Conservation (phyloP, 1,140 invertebrate genomes). For the Epicauta chinensis region DNA sequence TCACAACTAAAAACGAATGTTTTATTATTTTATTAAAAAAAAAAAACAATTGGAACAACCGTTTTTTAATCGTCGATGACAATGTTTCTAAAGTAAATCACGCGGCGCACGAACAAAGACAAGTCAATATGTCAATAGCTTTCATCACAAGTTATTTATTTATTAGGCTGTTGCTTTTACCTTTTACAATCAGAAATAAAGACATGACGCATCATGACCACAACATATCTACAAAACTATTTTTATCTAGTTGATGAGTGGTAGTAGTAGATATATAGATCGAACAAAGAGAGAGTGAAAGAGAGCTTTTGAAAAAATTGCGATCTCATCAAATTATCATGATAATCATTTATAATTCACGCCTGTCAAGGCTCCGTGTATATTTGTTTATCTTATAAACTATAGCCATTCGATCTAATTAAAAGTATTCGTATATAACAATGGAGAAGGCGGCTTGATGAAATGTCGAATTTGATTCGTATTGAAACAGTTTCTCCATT, state of each 20-base stretch:
- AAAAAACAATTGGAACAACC: background rate
- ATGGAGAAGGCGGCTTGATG: background rate
- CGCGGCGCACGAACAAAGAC: slow-evolving; percentile 18
- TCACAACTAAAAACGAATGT: too few species aligned
- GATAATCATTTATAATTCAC: too few species aligned
- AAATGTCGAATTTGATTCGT: slow-evolving; percentile 2
- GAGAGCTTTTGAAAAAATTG: too few species aligned
- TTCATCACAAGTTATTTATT: slow-evolving; percentile 14
- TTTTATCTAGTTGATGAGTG: too few species aligned
- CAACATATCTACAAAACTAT: too few species aligned
- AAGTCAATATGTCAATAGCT: slow-evolving; percentile 20
- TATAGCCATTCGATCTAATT: slow-evolving; percentile 8
- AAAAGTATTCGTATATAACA: slow-evolving; percentile 6
- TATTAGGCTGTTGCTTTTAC: slow-evolving; percentile 7
- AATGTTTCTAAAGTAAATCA: slow-evolving; percentile 14
- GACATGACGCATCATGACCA: slow-evolving; percentile 8
- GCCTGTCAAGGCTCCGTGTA: too few species aligned
- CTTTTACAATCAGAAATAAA: slow-evolving; percentile 12
- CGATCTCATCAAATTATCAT: too few species aligned
- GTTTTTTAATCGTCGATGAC: background rate
- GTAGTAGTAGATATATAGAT: too few species aligned
- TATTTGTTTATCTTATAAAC: slow-evolving; percentile 5
- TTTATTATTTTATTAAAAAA: background rate
- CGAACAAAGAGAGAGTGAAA: too few species aligned
- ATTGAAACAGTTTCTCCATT: too few species aligned